These are phyloP conservation scores for Cydia amplana DNA, from an alignment of 1,140 invertebrate genomes.

Conservation along the genomic window DNA sequence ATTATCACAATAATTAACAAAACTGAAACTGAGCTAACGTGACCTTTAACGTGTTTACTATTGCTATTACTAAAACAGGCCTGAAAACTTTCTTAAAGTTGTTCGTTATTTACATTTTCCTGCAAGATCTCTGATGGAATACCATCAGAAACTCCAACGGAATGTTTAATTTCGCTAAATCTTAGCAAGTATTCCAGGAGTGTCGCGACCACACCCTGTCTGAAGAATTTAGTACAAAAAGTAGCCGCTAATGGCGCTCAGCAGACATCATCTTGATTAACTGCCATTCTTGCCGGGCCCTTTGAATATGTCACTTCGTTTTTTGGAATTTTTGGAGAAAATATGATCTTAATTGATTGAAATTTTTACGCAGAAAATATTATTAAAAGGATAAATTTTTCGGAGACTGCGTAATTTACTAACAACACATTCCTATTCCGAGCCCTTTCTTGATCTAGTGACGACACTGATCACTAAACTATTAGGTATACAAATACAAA, in stretches of 20 bases:
- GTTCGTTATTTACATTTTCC: background rate
- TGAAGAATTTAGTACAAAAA: slow-evolving; percentile 27
- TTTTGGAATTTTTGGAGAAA: background rate
- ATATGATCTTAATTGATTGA: background rate
- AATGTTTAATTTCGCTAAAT: slow-evolving; percentile 17
- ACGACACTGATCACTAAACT: too few species aligned
- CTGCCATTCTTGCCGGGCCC: slow-evolving; percentile 25
- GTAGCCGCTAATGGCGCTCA: slow-evolving; percentile 16
- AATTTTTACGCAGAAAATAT: slow-evolving; percentile 2
- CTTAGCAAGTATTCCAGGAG: slow-evolving; percentile 10
- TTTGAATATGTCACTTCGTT: slow-evolving; percentile 12
- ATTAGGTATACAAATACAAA: too few species aligned
- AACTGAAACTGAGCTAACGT: too few species aligned
- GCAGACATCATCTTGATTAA: slow-evolving; percentile 32
- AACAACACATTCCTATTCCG: background rate
- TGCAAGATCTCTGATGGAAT: too few species aligned
- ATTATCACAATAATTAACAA: too few species aligned
- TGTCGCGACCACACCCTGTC: slow-evolving; percentile 12
- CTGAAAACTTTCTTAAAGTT: background rate
- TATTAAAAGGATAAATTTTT: background rate
- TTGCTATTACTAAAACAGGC: background rate
- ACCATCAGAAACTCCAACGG: background rate
- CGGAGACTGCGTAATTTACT: background rate
- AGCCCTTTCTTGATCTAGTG: too few species aligned
- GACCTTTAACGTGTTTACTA: background rate